A percentile compares a stretch with the other conserved stretches of the same genome.
Evolutionary conservation across 2,797 vertebrate genomes (phyloP).

Genomic region (Sebastes goodei): DNA sequence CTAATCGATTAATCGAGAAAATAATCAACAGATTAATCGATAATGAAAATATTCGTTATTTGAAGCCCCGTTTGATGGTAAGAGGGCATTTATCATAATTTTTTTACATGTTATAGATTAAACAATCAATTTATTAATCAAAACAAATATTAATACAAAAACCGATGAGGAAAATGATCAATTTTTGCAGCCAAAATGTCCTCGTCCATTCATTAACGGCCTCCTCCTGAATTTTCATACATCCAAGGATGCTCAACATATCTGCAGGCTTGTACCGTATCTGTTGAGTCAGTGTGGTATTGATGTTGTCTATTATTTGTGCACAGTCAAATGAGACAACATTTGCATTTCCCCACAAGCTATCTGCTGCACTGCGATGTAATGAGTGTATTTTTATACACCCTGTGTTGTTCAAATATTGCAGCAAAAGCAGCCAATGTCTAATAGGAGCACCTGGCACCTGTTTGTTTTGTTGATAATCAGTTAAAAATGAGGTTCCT

Average conservation of each 20-base stretch:
- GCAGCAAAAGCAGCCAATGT: slow-evolving; percentile 8
- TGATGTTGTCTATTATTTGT: slow-evolving; percentile 42
- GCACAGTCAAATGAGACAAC: slow-evolving; percentile 37
- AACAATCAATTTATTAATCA: neutral
- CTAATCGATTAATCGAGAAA: no score
- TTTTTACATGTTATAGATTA: no score
- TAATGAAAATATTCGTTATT: no score
- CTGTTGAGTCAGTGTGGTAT: slow-evolving; percentile 17
- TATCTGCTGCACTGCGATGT: neutral
- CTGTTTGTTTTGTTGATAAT: slow-evolving; percentile 18
- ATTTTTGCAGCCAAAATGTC: neutral
- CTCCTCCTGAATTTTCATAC: neutral
- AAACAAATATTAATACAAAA: no score
- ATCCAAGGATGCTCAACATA: neutral
- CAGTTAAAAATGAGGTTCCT: slow-evolving; percentile 42
- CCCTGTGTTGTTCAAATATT: slow-evolving; percentile 27
- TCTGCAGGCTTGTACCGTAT: slow-evolving; percentile 17
- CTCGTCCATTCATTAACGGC: neutral
- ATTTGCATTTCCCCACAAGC: slow-evolving; percentile 62
- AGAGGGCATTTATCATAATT: no score
- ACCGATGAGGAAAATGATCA: neutral
- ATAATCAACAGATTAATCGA: no score
- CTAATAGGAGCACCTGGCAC: neutral
- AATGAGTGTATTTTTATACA: slow-evolving; percentile 46
- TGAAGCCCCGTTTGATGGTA: no score